Evolutionary conservation across 2,113 vertebrate species (phyloP).

Genomic region (Microtus ochrogaster): DNA sequence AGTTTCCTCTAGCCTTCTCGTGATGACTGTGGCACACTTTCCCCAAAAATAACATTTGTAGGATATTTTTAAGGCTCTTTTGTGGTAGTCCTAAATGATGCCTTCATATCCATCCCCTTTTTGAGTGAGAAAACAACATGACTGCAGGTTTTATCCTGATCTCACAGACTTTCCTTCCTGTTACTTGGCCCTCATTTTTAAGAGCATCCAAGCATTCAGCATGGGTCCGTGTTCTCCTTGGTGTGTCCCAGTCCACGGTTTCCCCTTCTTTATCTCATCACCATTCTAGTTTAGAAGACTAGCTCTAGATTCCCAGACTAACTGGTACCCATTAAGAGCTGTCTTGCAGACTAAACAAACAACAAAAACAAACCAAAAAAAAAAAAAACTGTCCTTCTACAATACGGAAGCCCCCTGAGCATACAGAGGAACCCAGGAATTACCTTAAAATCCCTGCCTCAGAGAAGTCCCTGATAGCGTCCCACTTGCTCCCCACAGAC

Average conservation of each 20-base stretch:
- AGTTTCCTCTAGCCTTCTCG: background rate
- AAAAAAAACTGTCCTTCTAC: background rate
- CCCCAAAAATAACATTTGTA: background rate
- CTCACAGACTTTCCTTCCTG: background rate
- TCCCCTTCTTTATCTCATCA: background rate
- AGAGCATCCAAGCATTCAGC: no score
- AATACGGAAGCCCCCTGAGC: background rate
- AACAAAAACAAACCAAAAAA: no score
- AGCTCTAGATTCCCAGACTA: background rate
- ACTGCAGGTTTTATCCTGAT: background rate
- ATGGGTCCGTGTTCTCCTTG: fast-evolving
- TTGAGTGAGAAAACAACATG: background rate
- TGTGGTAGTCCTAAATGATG: background rate
- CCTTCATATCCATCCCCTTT: background rate
- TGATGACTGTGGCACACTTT: background rate
- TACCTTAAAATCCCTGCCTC: no score
- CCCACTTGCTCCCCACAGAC: background rate
- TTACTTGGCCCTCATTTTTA: background rate
- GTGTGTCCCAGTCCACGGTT: background rate
- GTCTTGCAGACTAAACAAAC: background rate
- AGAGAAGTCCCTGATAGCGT: background rate
- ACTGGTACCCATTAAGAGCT: background rate
- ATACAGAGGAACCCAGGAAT: background rate
- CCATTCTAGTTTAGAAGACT: background rate
- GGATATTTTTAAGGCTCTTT: background rate